Conservation (phyloP, 2,113 vertebrate species). For the Toxostoma redivivum region DNA sequence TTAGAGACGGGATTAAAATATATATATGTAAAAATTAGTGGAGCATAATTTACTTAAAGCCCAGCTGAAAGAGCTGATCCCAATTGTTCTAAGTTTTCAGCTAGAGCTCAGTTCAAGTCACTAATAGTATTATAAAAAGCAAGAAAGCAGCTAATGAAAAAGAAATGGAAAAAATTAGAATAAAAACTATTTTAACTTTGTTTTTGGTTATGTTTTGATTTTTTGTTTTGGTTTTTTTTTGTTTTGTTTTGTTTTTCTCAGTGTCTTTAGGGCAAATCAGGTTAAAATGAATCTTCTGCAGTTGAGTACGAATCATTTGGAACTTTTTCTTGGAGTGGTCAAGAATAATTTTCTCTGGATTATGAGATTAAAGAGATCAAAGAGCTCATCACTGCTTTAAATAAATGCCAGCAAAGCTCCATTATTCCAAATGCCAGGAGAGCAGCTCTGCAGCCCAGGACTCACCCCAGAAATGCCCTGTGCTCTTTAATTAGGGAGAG, state of each 20-base stretch:
- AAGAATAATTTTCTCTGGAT: constrained; percentile 38
- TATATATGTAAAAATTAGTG: background rate
- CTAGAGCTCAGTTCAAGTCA: background rate
- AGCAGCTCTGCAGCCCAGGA: background rate
- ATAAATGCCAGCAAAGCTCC: background rate
- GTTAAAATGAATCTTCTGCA: constrained; percentile 30
- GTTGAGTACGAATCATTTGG: background rate
- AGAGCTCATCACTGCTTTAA: constrained; percentile 9
- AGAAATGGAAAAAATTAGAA: constrained; percentile 11
- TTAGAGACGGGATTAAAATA: background rate
- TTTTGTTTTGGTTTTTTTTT: background rate
- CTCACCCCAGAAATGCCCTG: background rate
- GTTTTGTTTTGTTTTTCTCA: background rate
- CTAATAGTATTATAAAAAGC: background rate
- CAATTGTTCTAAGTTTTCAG: background rate
- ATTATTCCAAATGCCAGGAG: background rate
- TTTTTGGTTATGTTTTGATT: no score
- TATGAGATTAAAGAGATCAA: constrained; percentile 54
- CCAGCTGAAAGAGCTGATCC: background rate
- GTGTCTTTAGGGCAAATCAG: background rate
- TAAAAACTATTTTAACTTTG: background rate
- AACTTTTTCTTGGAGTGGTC: constrained; percentile 1
- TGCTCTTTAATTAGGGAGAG: background rate
- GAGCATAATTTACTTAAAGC: background rate
- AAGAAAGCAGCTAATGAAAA: background rate